Percentiles rank a stretch among this genome's conserved stretches.
Conservation (phyloP, 2,113 vertebrate species). For the Cairina moschata region DNA sequence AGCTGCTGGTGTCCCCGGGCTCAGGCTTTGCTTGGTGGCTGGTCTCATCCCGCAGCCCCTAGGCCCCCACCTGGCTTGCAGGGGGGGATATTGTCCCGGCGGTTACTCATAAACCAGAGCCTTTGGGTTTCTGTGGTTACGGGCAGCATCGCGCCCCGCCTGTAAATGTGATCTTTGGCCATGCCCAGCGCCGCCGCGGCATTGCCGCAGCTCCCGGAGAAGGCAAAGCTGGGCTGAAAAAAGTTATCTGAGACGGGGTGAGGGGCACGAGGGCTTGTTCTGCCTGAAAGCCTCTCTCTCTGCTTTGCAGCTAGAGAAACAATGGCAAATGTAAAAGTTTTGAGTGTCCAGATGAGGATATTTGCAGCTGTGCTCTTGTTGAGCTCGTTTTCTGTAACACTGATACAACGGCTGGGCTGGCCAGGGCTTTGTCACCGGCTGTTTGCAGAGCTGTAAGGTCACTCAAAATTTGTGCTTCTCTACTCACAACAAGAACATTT, state of each 20-base stretch:
- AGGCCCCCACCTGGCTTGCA: slow-evolving; percentile 15
- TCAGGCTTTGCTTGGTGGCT: not conserved
- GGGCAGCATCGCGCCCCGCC: slow-evolving; percentile 30
- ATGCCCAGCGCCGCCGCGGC: slow-evolving; percentile 23
- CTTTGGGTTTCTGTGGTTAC: slow-evolving; percentile 71
- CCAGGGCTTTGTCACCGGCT: not conserved
- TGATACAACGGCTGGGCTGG: not conserved
- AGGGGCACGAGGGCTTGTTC: slow-evolving; percentile 47
- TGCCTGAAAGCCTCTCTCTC: slow-evolving; percentile 18
- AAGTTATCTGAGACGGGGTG: slow-evolving; percentile 64
- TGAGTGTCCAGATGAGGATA: not conserved
- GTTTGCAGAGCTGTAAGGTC: slow-evolving; percentile 14
- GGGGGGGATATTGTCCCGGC: slow-evolving; percentile 71
- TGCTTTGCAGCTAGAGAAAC: not conserved
- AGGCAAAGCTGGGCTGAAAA: slow-evolving; percentile 59
- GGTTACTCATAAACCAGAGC: slow-evolving; percentile 78
- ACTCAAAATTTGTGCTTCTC: not conserved
- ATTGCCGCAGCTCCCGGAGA: slow-evolving; percentile 64
- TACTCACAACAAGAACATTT: slow-evolving; percentile 33
- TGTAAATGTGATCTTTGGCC: slow-evolving; percentile 70
- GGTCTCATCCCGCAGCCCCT: not conserved
- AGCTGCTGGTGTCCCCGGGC: not conserved
- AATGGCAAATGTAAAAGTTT: not conserved
- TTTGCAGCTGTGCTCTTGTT: not conserved
- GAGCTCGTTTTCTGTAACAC: slow-evolving; percentile 36